A percentile compares a stretch with the other conserved stretches of the same genome.
These are phyloP conservation scores for Lycaena phlaeas DNA, from an alignment of 2,888 invertebrate species.

Conservation along the genomic window DNA sequence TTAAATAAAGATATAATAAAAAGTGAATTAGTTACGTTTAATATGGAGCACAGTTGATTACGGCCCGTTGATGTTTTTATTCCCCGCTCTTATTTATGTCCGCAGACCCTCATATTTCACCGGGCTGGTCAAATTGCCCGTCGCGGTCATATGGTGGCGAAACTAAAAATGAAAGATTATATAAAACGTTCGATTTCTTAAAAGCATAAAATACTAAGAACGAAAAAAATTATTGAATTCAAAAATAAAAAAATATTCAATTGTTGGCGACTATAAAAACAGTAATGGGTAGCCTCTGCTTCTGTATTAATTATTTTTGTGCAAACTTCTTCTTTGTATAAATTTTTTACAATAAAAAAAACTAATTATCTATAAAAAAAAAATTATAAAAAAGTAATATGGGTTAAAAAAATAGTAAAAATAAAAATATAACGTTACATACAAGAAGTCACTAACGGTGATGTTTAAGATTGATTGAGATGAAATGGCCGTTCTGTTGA, in stretches of 20 bases:
- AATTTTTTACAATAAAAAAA: too few relatives aligned
- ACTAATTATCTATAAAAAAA: too few relatives aligned
- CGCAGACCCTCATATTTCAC: conserved; percentile 55
- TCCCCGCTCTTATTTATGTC: conserved; percentile 29
- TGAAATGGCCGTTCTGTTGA: background rate
- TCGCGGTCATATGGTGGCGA: conserved; percentile 30
- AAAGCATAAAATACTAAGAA: too few relatives aligned
- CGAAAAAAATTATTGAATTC: too few relatives aligned
- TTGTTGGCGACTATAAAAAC: too few relatives aligned
- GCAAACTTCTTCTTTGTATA: too few relatives aligned
- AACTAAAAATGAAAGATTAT: conserved; percentile 16
- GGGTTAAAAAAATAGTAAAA: conserved; percentile 1
- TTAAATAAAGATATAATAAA: conserved; percentile 45
- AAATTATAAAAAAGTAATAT: too few relatives aligned
- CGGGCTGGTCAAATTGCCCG: conserved; percentile 40
- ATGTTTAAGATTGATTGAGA: conserved; percentile 1
- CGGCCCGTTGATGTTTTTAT: conserved; percentile 36
- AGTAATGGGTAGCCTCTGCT: too few relatives aligned
- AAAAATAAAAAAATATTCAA: too few relatives aligned
- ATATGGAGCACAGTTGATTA: conserved; percentile 31
- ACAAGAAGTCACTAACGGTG: background rate
- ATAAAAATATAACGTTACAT: background rate
- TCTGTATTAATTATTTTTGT: too few relatives aligned
- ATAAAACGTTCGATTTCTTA: conserved; percentile 2
- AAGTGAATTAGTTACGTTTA: conserved; percentile 23